Base-by-base conservation (phyloP, 2,797 vertebrate genomes). In the Clarias pachynema region DNA sequence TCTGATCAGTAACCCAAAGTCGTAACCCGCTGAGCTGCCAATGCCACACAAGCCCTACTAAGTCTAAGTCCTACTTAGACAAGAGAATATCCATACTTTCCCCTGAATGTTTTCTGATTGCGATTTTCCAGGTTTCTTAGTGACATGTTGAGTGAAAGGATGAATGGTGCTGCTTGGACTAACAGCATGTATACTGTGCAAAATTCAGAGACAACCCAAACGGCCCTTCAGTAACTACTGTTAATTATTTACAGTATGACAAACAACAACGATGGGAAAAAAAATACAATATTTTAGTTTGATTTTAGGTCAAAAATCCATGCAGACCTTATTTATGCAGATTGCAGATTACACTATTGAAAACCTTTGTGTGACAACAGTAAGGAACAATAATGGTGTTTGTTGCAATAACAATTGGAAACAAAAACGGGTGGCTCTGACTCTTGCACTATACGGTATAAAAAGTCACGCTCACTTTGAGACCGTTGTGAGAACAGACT, bases 401-500 rank as follows among this genome's bases (percentile, higher is more conserved):
- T 53, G 49, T 53, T 53, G 49, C 49, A 53, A 53, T 53, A 12
- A 14, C 49, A 53, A 57, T 14, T 57, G 53, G 12, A 59, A 57
- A 60, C 4, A 78, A 60, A 37, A 57, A 22, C 1, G 3, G 34
- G 18, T 40, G 75, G 22, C 29, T 59, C 29, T 59, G 29, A 56
- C 44, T 20, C 29, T 56, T 56, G 73, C 73, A 75, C 26, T 20
- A 16, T 20, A 57, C 53, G 31, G 44, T 59, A 77, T 31, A 78
- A 78, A 60, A 31, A 57, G 5, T 34, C 40, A 53, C 20, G 6
- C 12, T 60, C 37, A 12, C 56, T 62, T 20, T 34, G 18, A 80
- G 57, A 79, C 14, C n/a, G 14, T 24, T 79, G 22, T 44, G 34
- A 79, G 59, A 79, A 82, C n/a, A 70, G 6, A 70, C 49, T 69